These are phyloP conservation scores for Blera fallax DNA, from an alignment of 2,888 invertebrate species.

Conservation along the genomic window DNA sequence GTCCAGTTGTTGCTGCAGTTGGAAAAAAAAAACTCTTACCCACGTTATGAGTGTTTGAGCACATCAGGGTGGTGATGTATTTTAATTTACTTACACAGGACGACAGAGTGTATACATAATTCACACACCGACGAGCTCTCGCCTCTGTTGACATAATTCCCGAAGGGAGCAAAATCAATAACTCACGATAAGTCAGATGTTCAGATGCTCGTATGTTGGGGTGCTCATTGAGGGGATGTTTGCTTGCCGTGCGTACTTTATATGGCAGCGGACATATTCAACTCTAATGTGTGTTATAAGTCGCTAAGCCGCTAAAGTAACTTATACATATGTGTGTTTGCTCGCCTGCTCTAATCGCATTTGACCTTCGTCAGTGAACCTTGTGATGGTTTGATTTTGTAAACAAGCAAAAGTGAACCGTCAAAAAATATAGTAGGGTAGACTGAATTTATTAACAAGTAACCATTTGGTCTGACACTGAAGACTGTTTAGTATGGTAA, in stretches of 20 bases:
- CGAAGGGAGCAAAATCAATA: slow-evolving; percentile 69
- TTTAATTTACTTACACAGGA: slow-evolving; percentile 57
- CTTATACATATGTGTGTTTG: not conserved
- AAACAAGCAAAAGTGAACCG: slow-evolving; percentile 44
- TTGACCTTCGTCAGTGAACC: slow-evolving; percentile 64
- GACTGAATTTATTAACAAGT: slow-evolving; percentile 26
- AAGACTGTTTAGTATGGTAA: not conserved
- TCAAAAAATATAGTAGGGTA: slow-evolving; percentile 5
- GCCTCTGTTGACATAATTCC: slow-evolving; percentile 59
- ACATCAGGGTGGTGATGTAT: slow-evolving; percentile 60
- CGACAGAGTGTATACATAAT: slow-evolving; percentile 54
- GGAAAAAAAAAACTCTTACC: slow-evolving; percentile 56
- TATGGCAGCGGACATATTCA: slow-evolving; percentile 53
- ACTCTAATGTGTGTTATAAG: slow-evolving; percentile 55
- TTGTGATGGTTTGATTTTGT: slow-evolving; percentile 50
- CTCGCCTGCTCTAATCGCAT: slow-evolving; percentile 49
- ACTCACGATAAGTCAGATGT: slow-evolving; percentile 67
- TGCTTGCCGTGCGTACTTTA: slow-evolving; percentile 39
- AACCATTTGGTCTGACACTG: not conserved
- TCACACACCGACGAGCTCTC: slow-evolving; percentile 58
- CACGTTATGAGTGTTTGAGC: slow-evolving; percentile 52
- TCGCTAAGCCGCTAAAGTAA: slow-evolving; percentile 48
- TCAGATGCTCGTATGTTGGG: slow-evolving; percentile 18
- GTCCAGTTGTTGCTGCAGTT: slow-evolving; percentile 41
- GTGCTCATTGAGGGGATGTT: slow-evolving; percentile 42